These are phyloP conservation scores for Acarapis woodi DNA, from an alignment of 1,140 invertebrate genomes.

Conservation along the genomic window DNA sequence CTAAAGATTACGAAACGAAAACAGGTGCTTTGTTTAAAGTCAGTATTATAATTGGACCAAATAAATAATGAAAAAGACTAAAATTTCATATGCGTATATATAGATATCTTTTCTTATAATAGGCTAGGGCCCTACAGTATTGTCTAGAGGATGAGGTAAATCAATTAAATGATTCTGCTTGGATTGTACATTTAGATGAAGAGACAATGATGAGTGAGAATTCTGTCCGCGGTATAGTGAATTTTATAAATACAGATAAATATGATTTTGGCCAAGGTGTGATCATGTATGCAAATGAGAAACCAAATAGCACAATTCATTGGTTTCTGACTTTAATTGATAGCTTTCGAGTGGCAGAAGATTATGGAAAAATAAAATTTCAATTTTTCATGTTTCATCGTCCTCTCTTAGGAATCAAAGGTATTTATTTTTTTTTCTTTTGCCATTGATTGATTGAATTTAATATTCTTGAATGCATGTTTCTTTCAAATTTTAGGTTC, in stretches of 20 bases:
- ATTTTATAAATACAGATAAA: slow-evolving; percentile 19
- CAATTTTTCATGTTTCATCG: slow-evolving; percentile 19
- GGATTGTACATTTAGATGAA: slow-evolving; percentile 23
- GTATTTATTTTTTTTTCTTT: slow-evolving; percentile 4
- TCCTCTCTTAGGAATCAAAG: slow-evolving; percentile 22
- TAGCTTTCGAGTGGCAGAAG: slow-evolving; percentile 20
- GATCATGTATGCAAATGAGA: slow-evolving; percentile 22
- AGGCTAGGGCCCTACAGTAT: slow-evolving; percentile 22
- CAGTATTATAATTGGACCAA: no score
- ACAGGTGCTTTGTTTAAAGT: slow-evolving; percentile 19
- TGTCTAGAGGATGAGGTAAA: slow-evolving; percentile 18
- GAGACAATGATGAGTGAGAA: slow-evolving; percentile 21
- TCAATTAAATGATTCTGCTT: slow-evolving; percentile 18
- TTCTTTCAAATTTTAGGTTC: slow-evolving; percentile 12
- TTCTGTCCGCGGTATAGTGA: slow-evolving; percentile 20
- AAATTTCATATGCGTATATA: no score
- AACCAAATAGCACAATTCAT: slow-evolving; percentile 20
- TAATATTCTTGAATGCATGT: neutral
- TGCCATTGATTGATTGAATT: neutral
- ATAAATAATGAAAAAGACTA: no score
- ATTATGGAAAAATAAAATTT: slow-evolving; percentile 20
- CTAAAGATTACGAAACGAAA: slow-evolving; percentile 15
- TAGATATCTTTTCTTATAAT: slow-evolving; percentile 7
- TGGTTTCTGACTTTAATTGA: slow-evolving; percentile 22
- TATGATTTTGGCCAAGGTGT: slow-evolving; percentile 22